Conservation (phyloP, 2,888 invertebrate species). For the Drosophila fulvimacula region DNA sequence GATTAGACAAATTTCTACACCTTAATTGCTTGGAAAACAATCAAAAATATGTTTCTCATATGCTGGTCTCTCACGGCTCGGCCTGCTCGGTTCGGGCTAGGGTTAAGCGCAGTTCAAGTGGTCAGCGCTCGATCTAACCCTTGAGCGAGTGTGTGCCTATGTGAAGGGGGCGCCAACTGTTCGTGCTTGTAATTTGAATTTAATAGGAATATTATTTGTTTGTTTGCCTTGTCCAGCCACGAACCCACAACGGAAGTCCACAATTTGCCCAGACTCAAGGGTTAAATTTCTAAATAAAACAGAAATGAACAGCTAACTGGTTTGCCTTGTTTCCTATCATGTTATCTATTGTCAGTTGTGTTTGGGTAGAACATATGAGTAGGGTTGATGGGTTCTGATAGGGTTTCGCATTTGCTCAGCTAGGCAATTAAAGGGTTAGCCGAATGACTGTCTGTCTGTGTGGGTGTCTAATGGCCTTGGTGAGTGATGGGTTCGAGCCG, state of each 20-base stretch:
- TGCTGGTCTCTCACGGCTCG: constrained; percentile 56
- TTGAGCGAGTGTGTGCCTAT: constrained; percentile 20
- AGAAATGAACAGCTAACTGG: constrained; percentile 25
- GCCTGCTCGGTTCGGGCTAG: constrained; percentile 21
- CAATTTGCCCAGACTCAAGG: constrained; percentile 58
- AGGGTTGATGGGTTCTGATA: constrained; percentile 37
- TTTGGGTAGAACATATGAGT: constrained; percentile 26
- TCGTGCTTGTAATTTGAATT: constrained; percentile 73
- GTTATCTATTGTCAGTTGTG: constrained; percentile 52
- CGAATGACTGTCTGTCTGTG: constrained; percentile 5
- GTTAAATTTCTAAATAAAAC: constrained; percentile 45
- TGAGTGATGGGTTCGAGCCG: constrained; percentile 18
- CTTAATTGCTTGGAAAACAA: constrained; percentile 67
- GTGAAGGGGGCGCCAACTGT: constrained; percentile 54
- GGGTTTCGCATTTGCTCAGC: constrained; percentile 35
- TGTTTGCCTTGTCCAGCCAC: constrained; percentile 42
- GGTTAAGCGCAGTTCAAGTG: constrained; percentile 60
- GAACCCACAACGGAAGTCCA: constrained; percentile 46
- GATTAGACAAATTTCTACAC: constrained; percentile 72
- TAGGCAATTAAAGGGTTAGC: constrained; percentile 69
- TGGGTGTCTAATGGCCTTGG: constrained; percentile 26
- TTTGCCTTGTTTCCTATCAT: constrained; percentile 37
- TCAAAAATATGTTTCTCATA: constrained; percentile 72
- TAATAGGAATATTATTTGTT: constrained; percentile 69
- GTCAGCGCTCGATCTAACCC: constrained; percentile 51